These are phyloP conservation scores for Micrasema longulum DNA, from an alignment of 1,140 invertebrate genomes.

Conservation along the genomic window DNA sequence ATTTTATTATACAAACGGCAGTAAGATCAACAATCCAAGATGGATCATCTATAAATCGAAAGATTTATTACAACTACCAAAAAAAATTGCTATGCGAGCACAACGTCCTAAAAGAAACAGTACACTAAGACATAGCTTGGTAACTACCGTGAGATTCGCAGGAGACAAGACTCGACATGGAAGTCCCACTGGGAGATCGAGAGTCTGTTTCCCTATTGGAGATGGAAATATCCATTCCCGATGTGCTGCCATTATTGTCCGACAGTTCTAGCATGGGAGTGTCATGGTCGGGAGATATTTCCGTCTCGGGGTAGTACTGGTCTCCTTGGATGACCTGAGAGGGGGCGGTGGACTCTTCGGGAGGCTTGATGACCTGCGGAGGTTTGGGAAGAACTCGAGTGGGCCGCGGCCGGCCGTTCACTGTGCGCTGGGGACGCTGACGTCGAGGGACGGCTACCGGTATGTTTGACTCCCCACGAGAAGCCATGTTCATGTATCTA, in stretches of 20 bases:
- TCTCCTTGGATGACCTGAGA: slow-evolving; percentile 43
- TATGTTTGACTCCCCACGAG: slow-evolving; percentile 34
- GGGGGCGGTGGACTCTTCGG: slow-evolving; percentile 1
- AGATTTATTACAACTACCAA: too few relatives aligned
- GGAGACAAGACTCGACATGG: slow-evolving; percentile 41
- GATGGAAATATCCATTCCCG: slow-evolving; percentile 22
- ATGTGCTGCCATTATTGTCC: slow-evolving; percentile 46
- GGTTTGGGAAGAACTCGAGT: slow-evolving; percentile 35
- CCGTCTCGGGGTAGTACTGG: slow-evolving; percentile 48
- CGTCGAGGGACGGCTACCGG: slow-evolving; percentile 41
- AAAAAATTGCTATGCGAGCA: too few relatives aligned
- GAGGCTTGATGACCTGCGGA: slow-evolving; percentile 31
- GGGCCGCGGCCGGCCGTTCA: slow-evolving; percentile 17
- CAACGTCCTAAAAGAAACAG: background rate
- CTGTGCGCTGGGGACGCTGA: slow-evolving; percentile 8
- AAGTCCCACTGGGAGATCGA: slow-evolving; percentile 44
- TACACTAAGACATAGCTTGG: slow-evolving; percentile 40
- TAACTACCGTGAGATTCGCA: slow-evolving; percentile 44
- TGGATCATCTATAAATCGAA: too few relatives aligned
- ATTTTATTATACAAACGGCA: too few relatives aligned
- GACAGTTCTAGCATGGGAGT: slow-evolving; percentile 50
- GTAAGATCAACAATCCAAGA: too few relatives aligned
- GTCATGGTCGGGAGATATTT: slow-evolving; percentile 34
- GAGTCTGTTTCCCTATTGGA: slow-evolving; percentile 37
- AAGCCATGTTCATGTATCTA: slow-evolving; percentile 39